Evolutionary conservation across 2,797 vertebrate species (phyloP), one percentile per base, ranked within the genome.

Genomic region (Scolopax rusticola): DNA sequence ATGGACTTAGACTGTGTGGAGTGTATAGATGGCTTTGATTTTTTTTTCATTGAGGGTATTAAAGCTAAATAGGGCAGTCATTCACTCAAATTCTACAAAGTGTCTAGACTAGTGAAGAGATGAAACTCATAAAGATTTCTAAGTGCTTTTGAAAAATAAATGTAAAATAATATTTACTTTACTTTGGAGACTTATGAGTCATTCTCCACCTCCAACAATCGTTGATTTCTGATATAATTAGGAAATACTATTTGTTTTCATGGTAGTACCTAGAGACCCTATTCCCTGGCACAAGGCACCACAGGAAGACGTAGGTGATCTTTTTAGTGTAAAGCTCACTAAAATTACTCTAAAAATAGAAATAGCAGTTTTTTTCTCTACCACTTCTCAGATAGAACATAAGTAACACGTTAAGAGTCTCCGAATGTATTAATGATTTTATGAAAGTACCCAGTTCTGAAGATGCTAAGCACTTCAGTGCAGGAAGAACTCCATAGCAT

Each of bases 201-300:
- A 94, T 65, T 63, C 24, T 54, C 63, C 36, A 65, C 36, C 76
- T 82, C 85, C 80, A 82, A 79, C 20, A 76, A 68, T 53, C 36
- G 45, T 60, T 57, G 12, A 30, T 71, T 91, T 87, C 59, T 89
- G 50, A 70, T 84, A 57, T 88, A 90, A 96, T 88, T 92, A 89
- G 77, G 71, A 91, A 93, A 82, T 87, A 87, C 53, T 95, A 68
- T 84, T 93, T 93, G 60, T 93, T 95, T 95, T 92, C 48, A 18
- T 27, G 15, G 32, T 25, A 89, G 32, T 47, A 48, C 56, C 74
- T 43, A 20, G 77, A 85, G 87, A 90, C 9, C 70, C 64, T 47
- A 24, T 23, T 86, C 60, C 56, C 28, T 53, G 32, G 60, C 77
- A 86, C 38, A 47, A 86, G 43, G 30, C 56, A 77, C 48, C 40